A percentile compares a stretch with the other conserved stretches of the same genome.
These are phyloP conservation scores for Polydrusus tereticollis DNA, from an alignment of 2,888 invertebrate species.

Conservation along the genomic window DNA sequence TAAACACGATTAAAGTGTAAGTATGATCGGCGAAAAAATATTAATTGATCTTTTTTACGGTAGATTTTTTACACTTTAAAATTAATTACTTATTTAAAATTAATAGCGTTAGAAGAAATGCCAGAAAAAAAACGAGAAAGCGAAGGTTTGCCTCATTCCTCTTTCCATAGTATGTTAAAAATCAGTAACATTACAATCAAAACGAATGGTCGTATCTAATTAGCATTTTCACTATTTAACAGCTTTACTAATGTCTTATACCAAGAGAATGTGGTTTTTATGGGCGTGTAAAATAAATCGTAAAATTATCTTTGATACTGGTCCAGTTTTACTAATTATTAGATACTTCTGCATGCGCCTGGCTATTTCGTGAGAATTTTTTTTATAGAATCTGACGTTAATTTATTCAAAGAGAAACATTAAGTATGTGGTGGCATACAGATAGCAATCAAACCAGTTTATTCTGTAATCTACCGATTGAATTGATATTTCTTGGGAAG, in stretches of 20 bases:
- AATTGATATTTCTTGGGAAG: too few relatives aligned
- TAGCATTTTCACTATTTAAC: neutral
- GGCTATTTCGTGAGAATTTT: neutral
- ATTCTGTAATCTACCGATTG: too few relatives aligned
- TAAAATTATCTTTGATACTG: neutral
- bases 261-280: slow-evolving; percentile 1
- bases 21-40: too few relatives aligned
- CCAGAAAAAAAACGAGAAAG: neutral
- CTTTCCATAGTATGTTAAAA: slow-evolving; percentile 1
- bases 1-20: too few relatives aligned
- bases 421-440: too few relatives aligned
- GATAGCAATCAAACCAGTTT: too few relatives aligned
- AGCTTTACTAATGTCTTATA: neutral
- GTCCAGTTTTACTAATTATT: slow-evolving; percentile 8
- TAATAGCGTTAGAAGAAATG: neutral
- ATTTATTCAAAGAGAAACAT: too few relatives aligned
- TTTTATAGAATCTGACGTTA: neutral
- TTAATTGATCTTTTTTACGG: too few relatives aligned
- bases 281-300: neutral
- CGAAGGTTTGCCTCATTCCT: neutral
- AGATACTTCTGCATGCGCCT: neutral
- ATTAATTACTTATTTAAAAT: too few relatives aligned
- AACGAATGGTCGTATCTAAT: slow-evolving; percentile 4
- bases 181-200: neutral
- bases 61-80: too few relatives aligned